Evolutionary conservation across 2,113 vertebrate species (phyloP).

Genomic region (Cheilinus undulatus): DNA sequence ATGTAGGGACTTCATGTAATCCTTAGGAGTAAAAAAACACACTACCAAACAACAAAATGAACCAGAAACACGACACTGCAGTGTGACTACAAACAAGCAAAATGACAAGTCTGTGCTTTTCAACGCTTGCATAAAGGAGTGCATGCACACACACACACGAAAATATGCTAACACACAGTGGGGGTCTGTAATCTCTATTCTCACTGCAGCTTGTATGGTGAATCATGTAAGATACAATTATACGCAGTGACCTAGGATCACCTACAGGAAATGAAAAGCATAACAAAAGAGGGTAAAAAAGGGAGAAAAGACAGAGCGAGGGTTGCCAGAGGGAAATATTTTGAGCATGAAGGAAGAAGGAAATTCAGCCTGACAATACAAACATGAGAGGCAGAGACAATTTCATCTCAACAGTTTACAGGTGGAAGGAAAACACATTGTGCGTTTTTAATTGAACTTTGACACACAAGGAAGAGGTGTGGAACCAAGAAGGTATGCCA

Average conservation of each 20-base stretch:
- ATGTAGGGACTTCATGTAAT: slow-evolving; percentile 23
- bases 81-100: slow-evolving; percentile 10
- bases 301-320: slow-evolving; percentile 1
- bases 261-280: slow-evolving; percentile 72
- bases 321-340: slow-evolving; percentile 29
- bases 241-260: slow-evolving; percentile 57
- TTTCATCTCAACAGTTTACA: slow-evolving; percentile 26
- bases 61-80: slow-evolving; percentile 16
- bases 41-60: slow-evolving; percentile 11
- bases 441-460: background rate
- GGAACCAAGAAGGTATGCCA: background rate
- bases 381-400: background rate
- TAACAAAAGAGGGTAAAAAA: slow-evolving; percentile 41
- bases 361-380: slow-evolving; percentile 33
- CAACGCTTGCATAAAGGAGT: slow-evolving; percentile 14
- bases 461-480: background rate
- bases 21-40: slow-evolving; percentile 24
- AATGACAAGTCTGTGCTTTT: slow-evolving; percentile 11
- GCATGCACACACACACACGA: slow-evolving; percentile 4
- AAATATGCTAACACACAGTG: slow-evolving; percentile 7
- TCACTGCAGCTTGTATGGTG: slow-evolving; percentile 53
- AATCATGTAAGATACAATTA: slow-evolving; percentile 67
- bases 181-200: slow-evolving; percentile 23
- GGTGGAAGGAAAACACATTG: slow-evolving; percentile 2
- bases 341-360: slow-evolving; percentile 26